Percentiles rank a stretch among this genome's conserved stretches.
Conservation (phyloP, 2,888 invertebrate genomes). For the Ctenicera cuprea region DNA sequence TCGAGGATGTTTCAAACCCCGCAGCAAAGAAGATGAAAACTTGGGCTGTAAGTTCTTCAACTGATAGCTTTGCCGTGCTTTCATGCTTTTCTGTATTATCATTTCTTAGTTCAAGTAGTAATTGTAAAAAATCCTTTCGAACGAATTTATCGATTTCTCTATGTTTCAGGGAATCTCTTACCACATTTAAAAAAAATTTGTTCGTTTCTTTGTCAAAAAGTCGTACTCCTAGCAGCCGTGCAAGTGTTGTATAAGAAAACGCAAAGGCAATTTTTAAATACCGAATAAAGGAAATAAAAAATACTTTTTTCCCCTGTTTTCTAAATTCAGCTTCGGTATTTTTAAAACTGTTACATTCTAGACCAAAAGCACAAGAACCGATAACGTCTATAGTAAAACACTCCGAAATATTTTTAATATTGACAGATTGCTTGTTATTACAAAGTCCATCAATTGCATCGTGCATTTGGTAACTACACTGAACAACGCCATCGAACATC, state of each 20-base stretch:
- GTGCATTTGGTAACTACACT: constrained; percentile 44
- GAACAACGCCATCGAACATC: constrained; percentile 72
- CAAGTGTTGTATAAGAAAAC: constrained; percentile 53
- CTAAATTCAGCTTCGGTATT: constrained; percentile 70
- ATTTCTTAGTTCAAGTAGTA: constrained; percentile 42
- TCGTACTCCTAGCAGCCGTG: constrained; percentile 52
- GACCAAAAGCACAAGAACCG: constrained; percentile 28
- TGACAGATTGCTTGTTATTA: constrained; percentile 1
- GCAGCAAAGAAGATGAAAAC: constrained; percentile 70
- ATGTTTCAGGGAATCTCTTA: constrained; percentile 61
- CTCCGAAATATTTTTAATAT: constrained; percentile 34
- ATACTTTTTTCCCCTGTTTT: constrained; percentile 27
- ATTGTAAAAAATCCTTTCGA: constrained; percentile 59
- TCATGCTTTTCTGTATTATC: not conserved
- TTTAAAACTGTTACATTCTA: constrained; percentile 68
- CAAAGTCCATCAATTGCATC: constrained; percentile 17
- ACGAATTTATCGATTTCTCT: constrained; percentile 59
- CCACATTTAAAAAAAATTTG: constrained; percentile 55
- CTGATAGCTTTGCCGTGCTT: not conserved
- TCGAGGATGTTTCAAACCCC: constrained; percentile 71
- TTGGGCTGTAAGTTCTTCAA: constrained; percentile 60
- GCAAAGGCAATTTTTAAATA: constrained; percentile 41
- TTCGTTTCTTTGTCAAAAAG: constrained; percentile 64
- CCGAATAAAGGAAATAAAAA: not conserved
- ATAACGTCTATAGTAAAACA: constrained; percentile 45